Base-by-base conservation (phyloP, 1,140 invertebrate genomes). In the Lepidurus arcticus region DNA sequence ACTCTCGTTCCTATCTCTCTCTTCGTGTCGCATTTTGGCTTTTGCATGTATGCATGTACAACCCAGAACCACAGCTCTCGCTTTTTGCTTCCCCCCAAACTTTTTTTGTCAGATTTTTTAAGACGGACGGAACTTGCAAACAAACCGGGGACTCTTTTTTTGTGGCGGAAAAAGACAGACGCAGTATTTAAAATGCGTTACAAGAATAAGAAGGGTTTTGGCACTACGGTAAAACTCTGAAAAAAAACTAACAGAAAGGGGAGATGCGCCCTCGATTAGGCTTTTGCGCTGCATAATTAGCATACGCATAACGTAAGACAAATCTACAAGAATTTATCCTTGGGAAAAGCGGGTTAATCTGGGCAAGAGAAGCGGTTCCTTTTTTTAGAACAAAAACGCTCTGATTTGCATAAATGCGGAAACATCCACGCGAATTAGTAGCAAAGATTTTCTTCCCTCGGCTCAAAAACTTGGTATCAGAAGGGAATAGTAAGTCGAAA, bases 71-170 rank as follows among this genome's bases (percentile, higher is more conserved):
- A 7, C 21, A 7, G 16, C 7, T 21, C 13, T 65, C 3, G n/a
- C 53, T 65, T 21, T 65, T 16, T 65, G 7, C 53, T n/a, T 65
- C 21, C 8, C 53, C 53, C 53, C 1, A 65, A 21, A 65, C 4
- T n/a, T n/a, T 21, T 65, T 65, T 65, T 21, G 8, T n/a, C 7
- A 65, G 21, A 65, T n/a, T 21, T n/a, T 65, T 65, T 65, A 21
- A 65, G 5, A 65, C 53, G 53, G 53, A 65, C 53, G 53, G 53
- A 65, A 65, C 53, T 65, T 65, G 16, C 13, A 65, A 65, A 65
- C 53, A 65, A 65, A 65, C 53, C 53, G 53, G 53, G 53, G 53
- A 16, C 7, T 65, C 26, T 26, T 65, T 21, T n/a, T 13, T 65
- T 65, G 16, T 65, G 53, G 53, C 53, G 53, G 53, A 21, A 34